A percentile compares a stretch with the other conserved stretches of the same genome.
phyloP scores from a whole-genome alignment of 2,113 vertebrate genomes.

The Astur gentilis region DNA sequence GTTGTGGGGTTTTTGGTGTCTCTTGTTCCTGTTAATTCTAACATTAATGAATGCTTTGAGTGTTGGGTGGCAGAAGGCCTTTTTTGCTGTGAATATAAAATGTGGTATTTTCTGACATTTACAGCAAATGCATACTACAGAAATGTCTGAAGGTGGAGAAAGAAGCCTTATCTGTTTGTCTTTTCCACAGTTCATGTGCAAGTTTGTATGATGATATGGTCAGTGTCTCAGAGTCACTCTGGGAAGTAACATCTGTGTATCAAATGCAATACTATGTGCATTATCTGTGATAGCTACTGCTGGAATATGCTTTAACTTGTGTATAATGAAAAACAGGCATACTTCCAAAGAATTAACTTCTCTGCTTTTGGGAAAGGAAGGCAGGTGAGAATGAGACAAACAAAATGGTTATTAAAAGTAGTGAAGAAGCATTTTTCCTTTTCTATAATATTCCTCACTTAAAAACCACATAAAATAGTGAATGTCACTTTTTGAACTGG shows the following conservation, averaged over 20 bases:
- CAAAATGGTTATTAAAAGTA: not conserved
- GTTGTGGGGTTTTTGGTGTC: not conserved
- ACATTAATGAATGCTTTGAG: not conserved
- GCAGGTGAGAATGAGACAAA: not conserved
- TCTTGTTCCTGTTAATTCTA: not conserved
- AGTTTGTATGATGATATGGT: not conserved
- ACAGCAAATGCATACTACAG: not conserved
- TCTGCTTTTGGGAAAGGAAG: not conserved
- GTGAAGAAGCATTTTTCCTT: not conserved
- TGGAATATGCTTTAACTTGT: not conserved
- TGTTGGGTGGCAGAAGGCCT: not conserved
- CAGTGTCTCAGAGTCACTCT: not conserved
- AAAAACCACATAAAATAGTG: not conserved
- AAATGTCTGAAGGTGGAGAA: not conserved
- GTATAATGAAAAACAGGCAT: not conserved
- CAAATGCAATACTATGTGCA: not conserved
- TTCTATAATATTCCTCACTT: not conserved
- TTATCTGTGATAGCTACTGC: not conserved
- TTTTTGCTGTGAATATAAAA: not conserved
- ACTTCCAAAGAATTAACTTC: not conserved
- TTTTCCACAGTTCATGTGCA: not conserved
- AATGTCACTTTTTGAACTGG: not conserved
- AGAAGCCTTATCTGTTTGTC: not conserved
- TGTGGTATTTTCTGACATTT: constrained; percentile 20
- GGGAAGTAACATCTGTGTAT: not conserved